Evolutionary conservation across 2,888 invertebrate genomes (phyloP), one percentile per base, ranked within the genome.

Genomic region (Ganaspis brasiliensis): DNA sequence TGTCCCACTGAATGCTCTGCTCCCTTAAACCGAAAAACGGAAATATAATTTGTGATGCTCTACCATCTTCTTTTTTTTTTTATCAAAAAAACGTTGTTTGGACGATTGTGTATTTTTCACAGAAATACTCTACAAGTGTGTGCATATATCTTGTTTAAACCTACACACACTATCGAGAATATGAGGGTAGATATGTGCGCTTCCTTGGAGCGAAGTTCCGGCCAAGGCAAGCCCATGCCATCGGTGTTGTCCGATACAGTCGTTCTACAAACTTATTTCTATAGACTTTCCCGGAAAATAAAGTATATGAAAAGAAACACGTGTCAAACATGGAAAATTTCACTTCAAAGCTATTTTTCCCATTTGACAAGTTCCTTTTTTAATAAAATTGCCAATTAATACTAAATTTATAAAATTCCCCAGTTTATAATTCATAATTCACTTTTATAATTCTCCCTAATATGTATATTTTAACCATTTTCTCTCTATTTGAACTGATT

Each of bases 141-240:
- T 67, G 45, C n/a, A 67, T 45, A 24, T 24, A 24, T 67, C 67
- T 45, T 24, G 24, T 67, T 45, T 67, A 74, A 72, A 79, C 79
- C 78, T 75, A 79, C 76, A 78, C 77, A 77, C 74, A 78, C n/a
- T n/a, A 77, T 75, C 75, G 73, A 78, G 78, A 78, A 81, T 75
- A 81, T 79, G 78, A 74, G 81, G 77, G 79, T 81, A 78, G 78
- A 79, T 81, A 81, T 87, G 82, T 80, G 85, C 89, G 90, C 89
- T 89, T 88, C 89, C 90, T 79, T 89, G 89, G 90, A 90, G 90
- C 90, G 90, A 76, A 89, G 86, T 90, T 90, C 90, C 90, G 90
- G 87, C 86, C 84, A 83, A 87, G 83, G 83, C 84, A 79, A 86
- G 80, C 81, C 84, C 83, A 83, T 83, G 77, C 78, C 81, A 83